Conservation (phyloP, 2,113 vertebrate genomes). For the Heterocephalus glaber region DNA sequence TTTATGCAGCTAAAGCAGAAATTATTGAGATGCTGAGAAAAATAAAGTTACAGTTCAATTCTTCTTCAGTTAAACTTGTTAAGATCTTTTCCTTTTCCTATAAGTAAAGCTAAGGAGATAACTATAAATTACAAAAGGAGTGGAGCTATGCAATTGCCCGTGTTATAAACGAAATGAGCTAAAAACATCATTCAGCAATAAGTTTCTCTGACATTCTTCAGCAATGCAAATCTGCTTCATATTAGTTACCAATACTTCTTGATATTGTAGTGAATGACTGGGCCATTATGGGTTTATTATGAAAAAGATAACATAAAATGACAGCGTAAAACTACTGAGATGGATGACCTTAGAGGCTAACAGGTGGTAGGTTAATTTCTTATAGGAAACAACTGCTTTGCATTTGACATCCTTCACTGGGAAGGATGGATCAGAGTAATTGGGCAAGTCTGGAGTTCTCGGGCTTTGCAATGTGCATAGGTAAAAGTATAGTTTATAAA, state of each 20-base stretch:
- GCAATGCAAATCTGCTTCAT: background rate
- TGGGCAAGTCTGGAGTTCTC: background rate
- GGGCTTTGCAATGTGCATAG: background rate
- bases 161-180: background rate
- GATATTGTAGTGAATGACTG: background rate
- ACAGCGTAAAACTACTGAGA: background rate
- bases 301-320: slow-evolving; percentile 41
- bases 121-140: background rate
- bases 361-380: background rate
- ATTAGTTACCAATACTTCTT: background rate
- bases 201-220: slow-evolving; percentile 25
- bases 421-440: background rate
- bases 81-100: background rate
- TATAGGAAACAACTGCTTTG: background rate
- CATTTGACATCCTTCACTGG: slow-evolving; percentile 21
- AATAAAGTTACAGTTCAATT: background rate
- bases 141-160: background rate
- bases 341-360: background rate
- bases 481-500: slow-evolving; percentile 36
- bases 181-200: background rate
- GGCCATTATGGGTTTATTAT: background rate
- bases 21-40: background rate
- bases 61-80: background rate
- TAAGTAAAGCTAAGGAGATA: background rate
- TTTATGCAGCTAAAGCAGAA: background rate